These are phyloP conservation scores for Bombylius major DNA, from an alignment of 2,888 invertebrate species.

Conservation along the genomic window DNA sequence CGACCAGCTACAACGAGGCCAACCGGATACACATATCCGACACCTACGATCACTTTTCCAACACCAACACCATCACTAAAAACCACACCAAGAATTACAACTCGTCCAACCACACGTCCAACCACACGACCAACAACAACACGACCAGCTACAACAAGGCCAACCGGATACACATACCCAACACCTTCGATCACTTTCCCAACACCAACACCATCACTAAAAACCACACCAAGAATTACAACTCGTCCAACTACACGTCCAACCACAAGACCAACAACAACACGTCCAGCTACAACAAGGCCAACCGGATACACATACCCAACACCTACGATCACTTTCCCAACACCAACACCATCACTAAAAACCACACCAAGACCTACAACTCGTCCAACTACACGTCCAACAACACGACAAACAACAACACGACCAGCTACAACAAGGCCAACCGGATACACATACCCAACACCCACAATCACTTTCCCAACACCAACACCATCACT, in stretches of 20 bases:
- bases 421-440: conserved; percentile 19
- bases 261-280: neutral
- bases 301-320: neutral
- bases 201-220: neutral
- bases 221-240: neutral
- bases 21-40: neutral
- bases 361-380: neutral
- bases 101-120: neutral
- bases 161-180: neutral
- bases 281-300: neutral
- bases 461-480: neutral
- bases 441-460: neutral
- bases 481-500: neutral
- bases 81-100: neutral
- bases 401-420: conserved; percentile 6
- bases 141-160: conserved; percentile 1
- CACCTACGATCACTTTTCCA: neutral
- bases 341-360: neutral
- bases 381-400: neutral
- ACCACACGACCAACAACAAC: conserved; percentile 8
- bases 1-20: neutral
- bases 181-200: neutral
- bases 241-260: neutral
- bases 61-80: neutral
- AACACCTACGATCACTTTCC: neutral